Base-by-base conservation (phyloP, 2,888 invertebrate species). In the Dinocampus coccinellae region DNA sequence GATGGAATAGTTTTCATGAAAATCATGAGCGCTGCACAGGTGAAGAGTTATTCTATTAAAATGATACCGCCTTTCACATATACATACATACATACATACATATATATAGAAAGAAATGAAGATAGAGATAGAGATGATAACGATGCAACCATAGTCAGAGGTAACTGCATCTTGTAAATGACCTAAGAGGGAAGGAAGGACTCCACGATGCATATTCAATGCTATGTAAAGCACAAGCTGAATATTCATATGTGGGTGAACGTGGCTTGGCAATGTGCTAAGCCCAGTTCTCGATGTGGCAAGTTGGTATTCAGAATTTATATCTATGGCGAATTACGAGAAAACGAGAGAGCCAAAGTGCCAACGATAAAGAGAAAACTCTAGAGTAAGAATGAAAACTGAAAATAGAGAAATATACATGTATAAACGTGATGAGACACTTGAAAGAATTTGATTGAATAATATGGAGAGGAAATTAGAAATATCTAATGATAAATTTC, bases 81-180 rank as follows among this genome's bases (percentile, higher is more conserved):
- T 39, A 39, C n/a, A 39, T 39, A 39, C n/a, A 39, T 39, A 39
- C 7, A 70, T n/a, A 11, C 24, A 39, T 6, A 47, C 20, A 55
- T 58, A 65, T 36, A 29, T 33, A 36, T 39, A 13, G 60, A 68
- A 42, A 64, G 69, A 73, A 70, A 72, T 69, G 55, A 70, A 69
- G 58, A 67, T 72, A 55, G 64, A 69, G 71, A 22, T 53, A 34
- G n/a, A 7, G 47, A 53, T 47, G 53, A 64, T 55, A 42, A 57
- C 16, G 57, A 57, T 24, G 57, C n/a, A 29, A 67, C 58, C 75
- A 78, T 78, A 77, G 76, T 78, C 75, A 76, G 77, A 67, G 73
- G 78, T 84, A 85, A 84, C 85, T 84, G 84, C 84, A 85, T 85
- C 85, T 85, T 84, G 85, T 85, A 85, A 85, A 85, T 85, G 83